phyloP scores from a whole-genome alignment of 2,888 invertebrate species.

The Pachymerium ferrugineum region DNA sequence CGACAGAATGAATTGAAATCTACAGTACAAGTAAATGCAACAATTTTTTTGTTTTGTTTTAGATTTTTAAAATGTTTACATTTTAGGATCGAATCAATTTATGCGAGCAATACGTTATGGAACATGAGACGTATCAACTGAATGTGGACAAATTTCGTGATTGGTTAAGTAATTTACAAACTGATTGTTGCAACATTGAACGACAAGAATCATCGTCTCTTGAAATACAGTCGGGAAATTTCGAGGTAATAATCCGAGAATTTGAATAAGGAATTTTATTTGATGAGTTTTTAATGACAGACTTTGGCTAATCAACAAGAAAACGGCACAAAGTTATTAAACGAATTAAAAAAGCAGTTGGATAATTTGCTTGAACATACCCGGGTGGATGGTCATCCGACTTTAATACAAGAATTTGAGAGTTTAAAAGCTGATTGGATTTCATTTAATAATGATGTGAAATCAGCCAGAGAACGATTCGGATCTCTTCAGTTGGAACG shows the following conservation, averaged over 20 bases:
- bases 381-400: constrained; percentile 67
- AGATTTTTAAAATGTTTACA: constrained; percentile 41
- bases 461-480: constrained; percentile 64
- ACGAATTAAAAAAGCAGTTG: constrained; percentile 59
- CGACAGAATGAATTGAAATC: constrained; percentile 60
- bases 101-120: constrained; percentile 65
- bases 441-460: constrained; percentile 65
- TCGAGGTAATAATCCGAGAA: background rate
- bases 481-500: constrained; percentile 71
- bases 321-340: constrained; percentile 35
- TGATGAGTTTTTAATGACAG: background rate
- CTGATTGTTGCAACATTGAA: constrained; percentile 51
- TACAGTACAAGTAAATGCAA: constrained; percentile 31
- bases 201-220: constrained; percentile 55
- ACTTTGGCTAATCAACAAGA: background rate
- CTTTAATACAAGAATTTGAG: constrained; percentile 65
- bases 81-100: constrained; percentile 61
- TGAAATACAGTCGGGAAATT: constrained; percentile 62
- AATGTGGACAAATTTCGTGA: constrained; percentile 76
- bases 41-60: background rate
- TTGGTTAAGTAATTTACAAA: constrained; percentile 70
- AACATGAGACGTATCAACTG: constrained; percentile 76
- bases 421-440: constrained; percentile 69
- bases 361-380: constrained; percentile 70
- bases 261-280: background rate